These are phyloP conservation scores for Artemisiospiza belli DNA, from an alignment of 2,113 vertebrate species.

Conservation along the genomic window DNA sequence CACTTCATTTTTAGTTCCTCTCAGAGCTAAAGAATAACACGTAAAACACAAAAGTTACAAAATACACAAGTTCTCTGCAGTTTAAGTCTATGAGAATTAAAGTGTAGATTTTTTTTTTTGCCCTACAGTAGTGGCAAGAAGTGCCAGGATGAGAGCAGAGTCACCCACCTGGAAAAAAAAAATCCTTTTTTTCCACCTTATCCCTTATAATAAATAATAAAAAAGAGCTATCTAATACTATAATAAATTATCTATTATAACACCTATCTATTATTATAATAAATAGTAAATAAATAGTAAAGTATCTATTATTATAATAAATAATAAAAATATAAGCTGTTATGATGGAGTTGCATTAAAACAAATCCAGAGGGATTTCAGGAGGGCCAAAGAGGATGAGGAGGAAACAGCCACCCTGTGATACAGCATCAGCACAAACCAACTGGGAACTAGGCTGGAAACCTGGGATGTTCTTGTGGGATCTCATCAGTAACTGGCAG, in stretches of 20 bases:
- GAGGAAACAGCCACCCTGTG: not conserved
- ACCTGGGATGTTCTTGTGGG: not conserved
- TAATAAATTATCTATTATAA: no score
- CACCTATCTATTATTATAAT: no score
- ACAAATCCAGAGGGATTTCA: not conserved
- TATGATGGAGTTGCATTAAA: not conserved
- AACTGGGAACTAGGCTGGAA: not conserved
- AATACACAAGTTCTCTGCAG: not conserved
- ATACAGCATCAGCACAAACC: not conserved
- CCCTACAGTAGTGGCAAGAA: not conserved
- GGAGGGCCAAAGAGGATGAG: not conserved
- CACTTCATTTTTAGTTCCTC: not conserved
- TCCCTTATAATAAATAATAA: not conserved
- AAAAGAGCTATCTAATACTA: not conserved
- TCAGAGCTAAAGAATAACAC: not conserved
- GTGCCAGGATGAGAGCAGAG: not conserved
- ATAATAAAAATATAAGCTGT: not conserved
- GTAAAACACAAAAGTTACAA: not conserved
- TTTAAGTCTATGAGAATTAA: not conserved
- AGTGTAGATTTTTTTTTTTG: not conserved
- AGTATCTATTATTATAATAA: no score
- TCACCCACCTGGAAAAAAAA: not conserved
- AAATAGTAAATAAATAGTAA: no score
- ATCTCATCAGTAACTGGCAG: not conserved
- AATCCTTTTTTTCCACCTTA: accelerated